Base-by-base conservation (phyloP, 2,113 vertebrate species). In the Leptosomus discolor region DNA sequence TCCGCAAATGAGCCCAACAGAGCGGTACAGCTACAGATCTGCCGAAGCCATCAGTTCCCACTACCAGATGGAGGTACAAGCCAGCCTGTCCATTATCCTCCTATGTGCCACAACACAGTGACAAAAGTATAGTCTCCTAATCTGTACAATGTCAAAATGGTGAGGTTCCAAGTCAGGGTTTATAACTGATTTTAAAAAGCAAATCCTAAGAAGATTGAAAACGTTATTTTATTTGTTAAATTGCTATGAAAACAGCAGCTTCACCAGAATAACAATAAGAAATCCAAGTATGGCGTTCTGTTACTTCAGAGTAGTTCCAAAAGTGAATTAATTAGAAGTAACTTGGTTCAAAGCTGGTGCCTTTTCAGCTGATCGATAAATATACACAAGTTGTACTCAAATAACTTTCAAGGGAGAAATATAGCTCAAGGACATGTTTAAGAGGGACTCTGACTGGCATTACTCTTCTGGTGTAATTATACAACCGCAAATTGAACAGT, bases 341-440 rank as follows among this genome's bases (percentile, higher is more conserved):
- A 43, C 56, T 77, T 68, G 24, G 41, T 91, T 92, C 68, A 84
- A 95, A 94, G 86, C 32, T 81, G 39, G 22, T 53, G 56, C 18
- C 56, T 75, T 94, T 91, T 46, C 71, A 75, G 64, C 19, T 65
- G 76, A 94, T 94, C 89, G 90, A 94, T 92, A 93, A 84, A 91
- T 91, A 89, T 6, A 81, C 11, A 76, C 45, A 82, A 24, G 56
- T 30, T 84, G 39, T 50, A 78, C 57, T 92, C 76, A 94, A 89
- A 85, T 85, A 82, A 67, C 51, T 94, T 94, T 69, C 61, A 85
- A 87, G 84, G 91, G 85, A 78, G 71, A 94, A 89, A 92, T 81
- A 94, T 8, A 95, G 61, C 73, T 92, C 53, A 64, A 92, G 51
- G 60, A 53, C 34, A 46, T 65, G 29, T 89, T 92, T 85, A 60